A percentile compares a stretch with the other conserved stretches of the same genome.
These are phyloP conservation scores for Alcis repandata DNA, from an alignment of 2,888 invertebrate genomes.

Conservation along the genomic window DNA sequence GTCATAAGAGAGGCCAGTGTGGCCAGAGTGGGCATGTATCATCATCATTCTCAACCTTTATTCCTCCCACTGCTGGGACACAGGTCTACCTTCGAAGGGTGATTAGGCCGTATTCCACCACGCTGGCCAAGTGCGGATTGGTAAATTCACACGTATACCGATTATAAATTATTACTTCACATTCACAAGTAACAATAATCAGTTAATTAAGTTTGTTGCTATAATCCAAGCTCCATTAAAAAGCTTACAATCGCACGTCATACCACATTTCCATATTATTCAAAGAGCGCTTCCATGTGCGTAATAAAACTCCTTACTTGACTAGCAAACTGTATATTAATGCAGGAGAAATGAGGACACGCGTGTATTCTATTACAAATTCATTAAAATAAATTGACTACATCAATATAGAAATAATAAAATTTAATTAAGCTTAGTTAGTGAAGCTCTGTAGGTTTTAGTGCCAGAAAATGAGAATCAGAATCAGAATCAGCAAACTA, in stretches of 20 bases:
- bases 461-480: background rate
- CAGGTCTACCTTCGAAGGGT: too few species aligned
- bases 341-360: constrained; percentile 50
- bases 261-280: constrained; percentile 34
- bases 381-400: constrained; percentile 31
- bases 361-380: constrained; percentile 40
- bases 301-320: constrained; percentile 48
- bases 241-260: constrained; percentile 24
- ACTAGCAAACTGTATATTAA: constrained; percentile 51
- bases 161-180: too few species aligned
- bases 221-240: constrained; percentile 24
- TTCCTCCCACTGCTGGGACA: too few species aligned
- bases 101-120: too few species aligned
- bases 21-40: too few species aligned
- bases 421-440: constrained; percentile 5
- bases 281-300: constrained; percentile 34
- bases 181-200: background rate
- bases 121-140: too few species aligned
- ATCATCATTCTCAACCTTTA: too few species aligned
- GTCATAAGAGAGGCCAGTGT: too few species aligned
- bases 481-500: too few species aligned
- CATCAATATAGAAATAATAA: constrained; percentile 14
- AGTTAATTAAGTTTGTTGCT: background rate
- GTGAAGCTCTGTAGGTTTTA: constrained; percentile 8
- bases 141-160: too few species aligned